These are phyloP conservation scores for Leptestheria dahalacensis DNA, from an alignment of 1,140 invertebrate genomes.

Conservation along the genomic window DNA sequence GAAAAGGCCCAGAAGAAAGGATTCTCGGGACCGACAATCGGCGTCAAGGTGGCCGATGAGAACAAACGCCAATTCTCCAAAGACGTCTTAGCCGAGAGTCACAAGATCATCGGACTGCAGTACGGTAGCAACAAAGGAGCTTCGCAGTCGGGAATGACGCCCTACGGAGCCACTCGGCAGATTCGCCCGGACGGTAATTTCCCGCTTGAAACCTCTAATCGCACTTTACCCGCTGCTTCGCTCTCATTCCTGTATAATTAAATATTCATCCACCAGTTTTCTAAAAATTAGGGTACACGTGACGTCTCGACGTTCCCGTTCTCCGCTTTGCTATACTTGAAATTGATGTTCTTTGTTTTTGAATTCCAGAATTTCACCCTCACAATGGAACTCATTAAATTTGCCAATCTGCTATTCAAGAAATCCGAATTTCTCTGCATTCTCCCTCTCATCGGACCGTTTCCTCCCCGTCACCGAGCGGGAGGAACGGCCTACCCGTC, in stretches of 20 bases:
- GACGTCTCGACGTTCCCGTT: not conserved
- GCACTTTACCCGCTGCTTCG: not conserved
- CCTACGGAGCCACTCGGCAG: constrained; percentile 36
- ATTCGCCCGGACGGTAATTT: constrained; percentile 32
- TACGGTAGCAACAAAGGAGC: constrained; percentile 38
- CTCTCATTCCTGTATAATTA: not conserved
- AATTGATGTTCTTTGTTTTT: constrained; percentile 4
- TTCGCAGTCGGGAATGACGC: constrained; percentile 38
- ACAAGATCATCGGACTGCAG: constrained; percentile 36
- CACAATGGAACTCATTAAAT: not conserved
- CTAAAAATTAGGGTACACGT: too few species aligned
- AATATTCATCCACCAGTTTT: too few species aligned
- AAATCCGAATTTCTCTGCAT: too few species aligned
- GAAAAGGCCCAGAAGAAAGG: constrained; percentile 36
- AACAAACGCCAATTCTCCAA: constrained; percentile 34
- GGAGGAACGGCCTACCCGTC: too few species aligned
- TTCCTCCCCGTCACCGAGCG: too few species aligned
- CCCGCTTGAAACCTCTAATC: not conserved
- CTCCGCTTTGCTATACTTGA: not conserved
- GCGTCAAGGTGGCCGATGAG: constrained; percentile 37
- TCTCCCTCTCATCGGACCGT: too few species aligned
- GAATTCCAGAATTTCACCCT: not conserved
- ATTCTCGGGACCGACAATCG: constrained; percentile 33
- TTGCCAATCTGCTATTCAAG: too few species aligned
- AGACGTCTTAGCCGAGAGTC: constrained; percentile 33